Evolutionary conservation across 2,888 invertebrate species (phyloP), one percentile per base, ranked within the genome.

Genomic region (Folsomia manolachei): DNA sequence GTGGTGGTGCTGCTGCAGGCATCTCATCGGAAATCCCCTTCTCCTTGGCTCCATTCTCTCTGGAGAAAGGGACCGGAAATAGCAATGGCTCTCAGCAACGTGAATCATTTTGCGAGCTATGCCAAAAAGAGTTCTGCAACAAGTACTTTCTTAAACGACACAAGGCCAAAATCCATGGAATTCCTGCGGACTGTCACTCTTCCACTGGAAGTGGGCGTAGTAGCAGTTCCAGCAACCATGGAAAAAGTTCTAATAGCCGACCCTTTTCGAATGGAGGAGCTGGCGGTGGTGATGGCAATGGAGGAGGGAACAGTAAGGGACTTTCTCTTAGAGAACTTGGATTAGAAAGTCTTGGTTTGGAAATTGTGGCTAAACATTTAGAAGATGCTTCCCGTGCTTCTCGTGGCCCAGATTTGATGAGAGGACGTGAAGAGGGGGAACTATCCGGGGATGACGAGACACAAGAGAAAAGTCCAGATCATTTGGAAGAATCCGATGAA

Each of bases 41-140:
- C 60, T 63, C 70, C 23, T 70, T 73, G 9, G 70, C 67, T 19
- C 56, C 56, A 56, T 73, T 69, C 71, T 66, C 76, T 18, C 60
- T 66, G 72, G 77, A 69, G 62, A 73, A 79, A 69, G 70, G 27
- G 89, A 87, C 63, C 52, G 71, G 51, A 27, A 68, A 23, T 23
- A 63, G 61, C 66, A 56, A 56, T 21, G 71, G 75, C 27, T 76
- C 73, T 19, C 81, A 80, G 68, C 82, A 83, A 75, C 82, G 82
- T 21, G 85, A 85, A 71, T 84, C 85, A 23, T 85, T 88, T 81
- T 91, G 91, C 83, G 90, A 90, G 81, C 85, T 91, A 74, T 92
- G 91, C 83, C 88, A 89, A 72, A 90, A 90, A 82, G 88, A 90
- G 69, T 91, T 91, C 83, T 88, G 89, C 76, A 91, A 89, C 82